Evolutionary conservation across 2,888 invertebrate species (phyloP).

Genomic region (Sthenelais limicola): DNA sequence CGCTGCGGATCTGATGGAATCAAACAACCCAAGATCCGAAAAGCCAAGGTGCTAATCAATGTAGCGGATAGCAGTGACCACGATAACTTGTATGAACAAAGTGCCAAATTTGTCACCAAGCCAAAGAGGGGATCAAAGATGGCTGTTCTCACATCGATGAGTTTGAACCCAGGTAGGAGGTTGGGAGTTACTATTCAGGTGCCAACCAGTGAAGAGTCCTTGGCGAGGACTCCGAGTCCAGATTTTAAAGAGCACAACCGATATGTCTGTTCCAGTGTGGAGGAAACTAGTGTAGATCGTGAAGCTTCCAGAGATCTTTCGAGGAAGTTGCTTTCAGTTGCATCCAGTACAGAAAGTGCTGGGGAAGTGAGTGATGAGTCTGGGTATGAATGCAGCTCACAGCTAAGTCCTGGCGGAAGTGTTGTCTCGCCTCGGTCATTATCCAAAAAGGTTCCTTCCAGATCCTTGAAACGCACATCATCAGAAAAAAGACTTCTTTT

Average conservation of each 20-base stretch:
- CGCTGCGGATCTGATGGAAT: not conserved
- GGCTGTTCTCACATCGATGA: not conserved
- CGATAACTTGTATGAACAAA: not conserved
- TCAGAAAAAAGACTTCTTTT: conserved; percentile 23
- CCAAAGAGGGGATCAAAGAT: conserved; percentile 6
- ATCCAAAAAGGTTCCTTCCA: conserved; percentile 6
- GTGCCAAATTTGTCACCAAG: not conserved
- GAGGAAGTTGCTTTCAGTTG: not conserved
- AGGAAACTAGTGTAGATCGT: not conserved
- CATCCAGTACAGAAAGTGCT: conserved; percentile 26
- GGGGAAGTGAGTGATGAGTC: conserved; percentile 29
- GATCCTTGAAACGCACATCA: not conserved
- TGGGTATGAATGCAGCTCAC: conserved; percentile 17
- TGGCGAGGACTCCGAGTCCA: not conserved
- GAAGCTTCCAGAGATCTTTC: not conserved
- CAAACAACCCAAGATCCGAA: not conserved
- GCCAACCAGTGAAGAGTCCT: conserved; percentile 14
- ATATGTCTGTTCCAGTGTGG: conserved; percentile 11
- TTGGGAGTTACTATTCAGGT: conserved; percentile 22
- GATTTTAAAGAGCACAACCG: not conserved
- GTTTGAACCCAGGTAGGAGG: not conserved
- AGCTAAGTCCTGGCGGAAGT: conserved; percentile 12
- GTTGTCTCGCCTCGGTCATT: not conserved
- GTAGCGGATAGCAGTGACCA: conserved; percentile 11
- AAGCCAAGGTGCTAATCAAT: conserved; percentile 10